phyloP scores from a whole-genome alignment of 1,140 invertebrate genomes.

The Oryctes rhinoceros region DNA sequence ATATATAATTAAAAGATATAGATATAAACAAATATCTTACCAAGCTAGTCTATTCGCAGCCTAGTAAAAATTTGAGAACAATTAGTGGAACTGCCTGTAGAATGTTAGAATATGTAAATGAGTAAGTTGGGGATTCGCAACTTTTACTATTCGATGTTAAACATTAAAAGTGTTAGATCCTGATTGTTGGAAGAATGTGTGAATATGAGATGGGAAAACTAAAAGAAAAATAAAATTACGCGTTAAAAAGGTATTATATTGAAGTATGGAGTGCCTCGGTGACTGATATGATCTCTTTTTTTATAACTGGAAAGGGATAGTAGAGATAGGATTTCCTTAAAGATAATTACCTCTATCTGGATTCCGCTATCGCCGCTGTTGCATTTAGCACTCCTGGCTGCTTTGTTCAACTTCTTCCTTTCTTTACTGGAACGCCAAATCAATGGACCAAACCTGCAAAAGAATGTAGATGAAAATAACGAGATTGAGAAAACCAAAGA shows the following conservation, averaged over 20 bases:
- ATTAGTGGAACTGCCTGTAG: conserved; percentile 50
- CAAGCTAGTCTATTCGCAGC: conserved; percentile 61
- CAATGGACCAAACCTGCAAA: conserved; percentile 70
- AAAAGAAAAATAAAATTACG: background rate
- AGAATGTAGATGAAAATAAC: no score
- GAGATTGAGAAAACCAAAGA: no score
- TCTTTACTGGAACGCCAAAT: conserved; percentile 78
- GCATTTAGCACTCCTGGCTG: conserved; percentile 75
- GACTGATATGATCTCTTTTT: background rate
- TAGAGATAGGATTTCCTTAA: background rate
- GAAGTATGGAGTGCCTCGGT: conserved; percentile 5
- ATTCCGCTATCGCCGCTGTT: conserved; percentile 80
- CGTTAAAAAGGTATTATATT: conserved; percentile 11
- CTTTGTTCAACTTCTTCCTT: conserved; percentile 73
- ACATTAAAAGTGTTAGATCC: background rate
- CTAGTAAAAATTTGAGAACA: conserved; percentile 58
- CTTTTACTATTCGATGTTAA: background rate
- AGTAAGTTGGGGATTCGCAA: background rate
- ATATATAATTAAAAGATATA: conserved; percentile 17
- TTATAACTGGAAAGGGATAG: background rate
- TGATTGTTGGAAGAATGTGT: conserved; percentile 12
- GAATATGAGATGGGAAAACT: background rate
- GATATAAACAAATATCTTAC: conserved; percentile 57
- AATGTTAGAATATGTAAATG: background rate
- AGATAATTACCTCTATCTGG: conserved; percentile 68